These are phyloP conservation scores for Atta texana DNA, from an alignment of 1,140 invertebrate genomes.

Conservation along the genomic window DNA sequence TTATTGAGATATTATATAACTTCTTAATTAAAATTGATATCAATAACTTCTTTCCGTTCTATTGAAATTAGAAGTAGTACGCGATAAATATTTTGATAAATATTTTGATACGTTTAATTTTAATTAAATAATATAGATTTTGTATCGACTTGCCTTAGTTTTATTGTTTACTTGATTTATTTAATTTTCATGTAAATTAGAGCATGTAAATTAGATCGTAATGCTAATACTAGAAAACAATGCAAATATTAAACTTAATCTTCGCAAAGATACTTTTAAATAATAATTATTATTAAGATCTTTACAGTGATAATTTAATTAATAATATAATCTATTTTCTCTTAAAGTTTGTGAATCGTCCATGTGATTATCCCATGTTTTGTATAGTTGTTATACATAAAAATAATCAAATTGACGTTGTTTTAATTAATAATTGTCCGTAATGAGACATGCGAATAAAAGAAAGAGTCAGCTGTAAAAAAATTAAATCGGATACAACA, in stretches of 20 bases:
- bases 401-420: neutral
- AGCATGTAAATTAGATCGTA: neutral
- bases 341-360: neutral
- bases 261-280: neutral
- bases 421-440: constrained; percentile 9
- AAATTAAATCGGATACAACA: neutral
- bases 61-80: neutral
- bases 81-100: neutral
- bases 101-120: neutral
- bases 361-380: no score
- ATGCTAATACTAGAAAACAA: neutral
- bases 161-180: neutral
- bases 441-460: constrained; percentile 5
- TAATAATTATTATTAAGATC: neutral
- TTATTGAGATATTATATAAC: neutral
- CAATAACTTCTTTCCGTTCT: neutral
- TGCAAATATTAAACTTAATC: neutral
- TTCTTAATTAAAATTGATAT: constrained; percentile 20
- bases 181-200: neutral
- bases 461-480: neutral
- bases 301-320: neutral
- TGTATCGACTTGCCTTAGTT: neutral
- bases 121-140: constrained; percentile 2
- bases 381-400: neutral
- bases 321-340: neutral